Conservation (phyloP, 2,797 vertebrate genomes). For the Chlorospingus semifuscus region DNA sequence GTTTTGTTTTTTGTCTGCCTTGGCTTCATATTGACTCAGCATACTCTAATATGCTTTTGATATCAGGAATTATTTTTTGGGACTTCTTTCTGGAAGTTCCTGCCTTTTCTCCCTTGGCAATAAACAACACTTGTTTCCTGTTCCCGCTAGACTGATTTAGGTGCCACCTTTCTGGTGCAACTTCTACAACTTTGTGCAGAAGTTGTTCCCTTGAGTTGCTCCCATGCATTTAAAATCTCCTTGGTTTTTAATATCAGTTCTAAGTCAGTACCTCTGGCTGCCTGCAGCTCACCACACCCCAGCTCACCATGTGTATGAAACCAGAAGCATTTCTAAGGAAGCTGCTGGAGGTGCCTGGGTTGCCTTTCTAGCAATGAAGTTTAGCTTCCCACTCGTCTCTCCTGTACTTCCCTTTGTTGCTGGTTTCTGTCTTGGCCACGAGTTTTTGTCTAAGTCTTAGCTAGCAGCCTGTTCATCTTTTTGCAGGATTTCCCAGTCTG, state of each 20-base stretch:
- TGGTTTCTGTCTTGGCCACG: neutral
- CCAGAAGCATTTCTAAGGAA: conserved; percentile 8
- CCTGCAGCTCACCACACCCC: neutral
- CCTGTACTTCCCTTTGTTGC: conserved; percentile 18
- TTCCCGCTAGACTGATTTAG: neutral
- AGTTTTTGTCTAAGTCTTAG: neutral
- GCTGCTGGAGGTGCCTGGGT: neutral
- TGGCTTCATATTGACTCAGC: neutral
- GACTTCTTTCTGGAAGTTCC: neutral
- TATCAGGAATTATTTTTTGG: neutral
- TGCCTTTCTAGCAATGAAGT: conserved; percentile 57
- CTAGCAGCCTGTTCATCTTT: neutral
- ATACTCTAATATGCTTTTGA: neutral
- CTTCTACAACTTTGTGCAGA: neutral
- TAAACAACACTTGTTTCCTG: neutral
- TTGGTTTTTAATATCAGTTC: neutral
- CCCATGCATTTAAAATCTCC: neutral
- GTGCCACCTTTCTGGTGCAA: neutral
- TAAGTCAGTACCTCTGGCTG: neutral
- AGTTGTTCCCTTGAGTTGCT: neutral
- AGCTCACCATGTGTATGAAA: neutral
- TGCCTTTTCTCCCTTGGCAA: neutral
- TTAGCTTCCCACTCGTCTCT: neutral
- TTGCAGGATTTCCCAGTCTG: neutral
- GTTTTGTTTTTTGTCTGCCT: neutral